These are phyloP conservation scores for Myanophis thanlyinensis DNA, from an alignment of 2,113 vertebrate species.

Conservation along the genomic window DNA sequence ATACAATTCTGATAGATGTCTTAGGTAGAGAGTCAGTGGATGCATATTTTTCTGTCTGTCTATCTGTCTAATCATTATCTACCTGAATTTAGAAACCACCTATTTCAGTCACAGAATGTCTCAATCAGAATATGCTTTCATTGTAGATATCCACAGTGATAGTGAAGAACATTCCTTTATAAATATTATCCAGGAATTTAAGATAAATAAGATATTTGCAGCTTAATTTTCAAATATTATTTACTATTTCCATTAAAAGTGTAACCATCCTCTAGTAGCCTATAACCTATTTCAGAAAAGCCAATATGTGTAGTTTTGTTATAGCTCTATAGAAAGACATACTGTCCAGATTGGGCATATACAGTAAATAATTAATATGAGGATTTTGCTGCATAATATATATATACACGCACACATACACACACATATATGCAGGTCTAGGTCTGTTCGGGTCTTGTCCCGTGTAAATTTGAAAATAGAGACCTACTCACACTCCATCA, in stretches of 20 bases:
- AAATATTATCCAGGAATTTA: not conserved
- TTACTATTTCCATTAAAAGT: not conserved
- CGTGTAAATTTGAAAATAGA: too few species aligned
- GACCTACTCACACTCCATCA: too few species aligned
- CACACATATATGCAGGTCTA: not conserved
- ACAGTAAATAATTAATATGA: not conserved
- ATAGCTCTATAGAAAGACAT: not conserved
- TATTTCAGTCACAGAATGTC: not conserved
- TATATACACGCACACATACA: too few species aligned
- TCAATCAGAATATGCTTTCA: not conserved
- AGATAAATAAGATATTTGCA: not conserved
- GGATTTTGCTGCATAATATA: not conserved
- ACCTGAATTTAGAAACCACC: not conserved
- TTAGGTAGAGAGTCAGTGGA: constrained; percentile 6
- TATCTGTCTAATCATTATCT: not conserved
- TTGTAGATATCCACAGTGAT: constrained; percentile 1
- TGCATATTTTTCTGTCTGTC: not conserved
- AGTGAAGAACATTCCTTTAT: not conserved
- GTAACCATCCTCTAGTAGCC: not conserved
- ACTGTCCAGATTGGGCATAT: not conserved
- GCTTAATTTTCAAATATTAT: not conserved
- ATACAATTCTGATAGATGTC: not conserved
- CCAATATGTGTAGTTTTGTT: not conserved
- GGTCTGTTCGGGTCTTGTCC: too few species aligned
- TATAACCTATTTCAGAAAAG: not conserved